A percentile compares a stretch with the other conserved stretches of the same genome.
Conservation (phyloP, 2,113 vertebrate genomes). For the Canis aureus region DNA sequence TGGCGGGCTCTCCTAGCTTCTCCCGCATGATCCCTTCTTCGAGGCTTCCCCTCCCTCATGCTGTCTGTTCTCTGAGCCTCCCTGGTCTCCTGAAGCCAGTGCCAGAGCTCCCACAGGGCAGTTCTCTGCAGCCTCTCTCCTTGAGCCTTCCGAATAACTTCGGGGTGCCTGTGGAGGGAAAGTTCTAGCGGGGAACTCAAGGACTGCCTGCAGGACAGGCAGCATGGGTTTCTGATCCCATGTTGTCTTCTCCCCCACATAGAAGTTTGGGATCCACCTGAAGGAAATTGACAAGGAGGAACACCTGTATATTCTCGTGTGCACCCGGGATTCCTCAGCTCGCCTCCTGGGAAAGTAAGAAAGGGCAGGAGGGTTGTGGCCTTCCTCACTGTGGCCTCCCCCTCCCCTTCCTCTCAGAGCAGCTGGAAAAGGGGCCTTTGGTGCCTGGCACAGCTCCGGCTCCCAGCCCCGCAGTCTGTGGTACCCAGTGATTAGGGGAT, state of each 20-base stretch:
- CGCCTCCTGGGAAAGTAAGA: conserved; percentile 70
- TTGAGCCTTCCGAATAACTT: neutral
- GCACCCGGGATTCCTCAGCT: conserved; percentile 85
- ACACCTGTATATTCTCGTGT: conserved; percentile 93
- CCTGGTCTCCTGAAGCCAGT: neutral
- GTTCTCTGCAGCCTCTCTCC: neutral
- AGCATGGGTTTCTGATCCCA: neutral
- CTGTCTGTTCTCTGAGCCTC: neutral
- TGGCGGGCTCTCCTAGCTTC: neutral
- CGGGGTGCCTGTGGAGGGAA: neutral
- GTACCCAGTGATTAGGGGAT: neutral
- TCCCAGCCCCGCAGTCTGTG: neutral
- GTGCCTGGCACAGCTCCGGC: neutral
- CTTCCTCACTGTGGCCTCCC: neutral
- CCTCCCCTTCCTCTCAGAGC: neutral
- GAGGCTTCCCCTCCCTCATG: too few relatives aligned
- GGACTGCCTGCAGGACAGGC: neutral
- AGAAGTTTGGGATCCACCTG: conserved; percentile 94
- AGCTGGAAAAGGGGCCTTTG: neutral
- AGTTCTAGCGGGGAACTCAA: neutral
- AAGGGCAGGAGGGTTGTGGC: neutral
- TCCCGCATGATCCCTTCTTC: neutral
- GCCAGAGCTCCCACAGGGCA: neutral
- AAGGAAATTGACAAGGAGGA: conserved; percentile 93
- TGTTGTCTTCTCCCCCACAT: neutral